phyloP scores from a whole-genome alignment of 2,888 invertebrate species.

The Diachrysia chrysitis region DNA sequence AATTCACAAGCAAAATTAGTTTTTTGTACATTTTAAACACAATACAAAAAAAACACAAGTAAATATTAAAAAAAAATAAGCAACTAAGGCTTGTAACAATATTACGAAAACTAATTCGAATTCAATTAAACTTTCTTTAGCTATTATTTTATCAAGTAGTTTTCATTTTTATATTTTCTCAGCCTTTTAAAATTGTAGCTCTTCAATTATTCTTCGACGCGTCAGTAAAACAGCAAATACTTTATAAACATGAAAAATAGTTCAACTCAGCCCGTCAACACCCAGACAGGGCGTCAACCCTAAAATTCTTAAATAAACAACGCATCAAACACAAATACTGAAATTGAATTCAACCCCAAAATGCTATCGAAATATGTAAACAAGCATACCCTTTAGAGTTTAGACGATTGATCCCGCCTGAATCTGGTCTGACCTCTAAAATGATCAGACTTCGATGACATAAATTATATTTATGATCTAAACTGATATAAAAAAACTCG shows the following conservation, averaged over 20 bases:
- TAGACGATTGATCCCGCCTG: slow-evolving; percentile 32
- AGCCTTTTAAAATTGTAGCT: too few species aligned
- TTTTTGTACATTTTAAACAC: too few species aligned
- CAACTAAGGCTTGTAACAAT: background rate
- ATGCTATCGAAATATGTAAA: slow-evolving; percentile 51
- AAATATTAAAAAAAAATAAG: too few species aligned
- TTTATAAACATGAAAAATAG: slow-evolving; percentile 15
- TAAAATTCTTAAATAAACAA: slow-evolving; percentile 50
- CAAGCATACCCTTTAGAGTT: slow-evolving; percentile 42
- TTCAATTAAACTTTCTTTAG: background rate
- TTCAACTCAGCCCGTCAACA: slow-evolving; percentile 14
- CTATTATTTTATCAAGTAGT: background rate
- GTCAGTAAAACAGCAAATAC: slow-evolving; percentile 17
- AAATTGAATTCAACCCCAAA: slow-evolving; percentile 54
- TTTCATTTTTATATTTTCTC: too few species aligned
- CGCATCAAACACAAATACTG: slow-evolving; percentile 42
- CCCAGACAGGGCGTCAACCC: slow-evolving; percentile 34
- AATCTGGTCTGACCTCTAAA: slow-evolving; percentile 48
- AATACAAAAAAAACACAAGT: too few species aligned
- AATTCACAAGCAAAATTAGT: too few species aligned
- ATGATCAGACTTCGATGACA: slow-evolving; percentile 18
- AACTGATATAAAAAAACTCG: slow-evolving; percentile 28
- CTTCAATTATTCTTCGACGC: background rate
- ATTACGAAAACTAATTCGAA: background rate
- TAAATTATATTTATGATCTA: background rate